Conservation (phyloP, 2,888 invertebrate species). For the Rotaria socialis region DNA sequence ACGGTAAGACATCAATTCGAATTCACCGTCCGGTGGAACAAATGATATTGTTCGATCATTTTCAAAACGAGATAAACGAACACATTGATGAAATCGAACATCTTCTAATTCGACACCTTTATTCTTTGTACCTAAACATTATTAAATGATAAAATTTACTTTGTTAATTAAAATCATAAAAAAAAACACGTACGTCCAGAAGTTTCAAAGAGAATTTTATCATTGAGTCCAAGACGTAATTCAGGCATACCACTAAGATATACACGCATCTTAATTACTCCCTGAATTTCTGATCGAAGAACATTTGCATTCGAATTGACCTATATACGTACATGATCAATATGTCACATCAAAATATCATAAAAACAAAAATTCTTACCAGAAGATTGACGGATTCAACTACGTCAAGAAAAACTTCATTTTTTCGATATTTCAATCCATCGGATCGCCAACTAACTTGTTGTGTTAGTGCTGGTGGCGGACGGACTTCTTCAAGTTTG, state of each 20-base stretch:
- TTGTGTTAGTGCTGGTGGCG: conserved; percentile 98
- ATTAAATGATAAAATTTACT: no score
- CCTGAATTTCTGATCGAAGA: conserved; percentile 90
- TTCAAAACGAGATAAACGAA: conserved; percentile 88
- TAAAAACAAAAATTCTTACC: conserved; percentile 53
- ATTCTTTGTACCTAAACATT: conserved; percentile 73
- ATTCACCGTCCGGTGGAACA: conserved; percentile 97
- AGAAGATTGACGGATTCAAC: conserved; percentile 94
- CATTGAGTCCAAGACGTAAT: conserved; percentile 86
- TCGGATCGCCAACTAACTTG: conserved; percentile 98
- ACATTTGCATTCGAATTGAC: conserved; percentile 86
- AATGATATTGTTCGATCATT: conserved; percentile 96
- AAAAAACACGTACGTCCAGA: conserved; percentile 69
- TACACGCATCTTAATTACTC: conserved; percentile 96
- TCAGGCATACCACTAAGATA: conserved; percentile 98
- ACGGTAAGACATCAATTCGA: conserved; percentile 95
- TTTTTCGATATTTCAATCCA: conserved; percentile 95
- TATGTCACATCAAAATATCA: no score
- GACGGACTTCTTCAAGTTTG: conserved; percentile 89
- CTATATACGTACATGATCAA: not conserved
- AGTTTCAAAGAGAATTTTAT: conserved; percentile 91
- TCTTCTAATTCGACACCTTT: conserved; percentile 96
- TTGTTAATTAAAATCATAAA: not conserved
- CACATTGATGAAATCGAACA: conserved; percentile 97
- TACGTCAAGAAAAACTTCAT: conserved; percentile 96